These are phyloP conservation scores for Xenotilapia leptura DNA, from an alignment of 2,113 vertebrate genomes.

Conservation along the genomic window DNA sequence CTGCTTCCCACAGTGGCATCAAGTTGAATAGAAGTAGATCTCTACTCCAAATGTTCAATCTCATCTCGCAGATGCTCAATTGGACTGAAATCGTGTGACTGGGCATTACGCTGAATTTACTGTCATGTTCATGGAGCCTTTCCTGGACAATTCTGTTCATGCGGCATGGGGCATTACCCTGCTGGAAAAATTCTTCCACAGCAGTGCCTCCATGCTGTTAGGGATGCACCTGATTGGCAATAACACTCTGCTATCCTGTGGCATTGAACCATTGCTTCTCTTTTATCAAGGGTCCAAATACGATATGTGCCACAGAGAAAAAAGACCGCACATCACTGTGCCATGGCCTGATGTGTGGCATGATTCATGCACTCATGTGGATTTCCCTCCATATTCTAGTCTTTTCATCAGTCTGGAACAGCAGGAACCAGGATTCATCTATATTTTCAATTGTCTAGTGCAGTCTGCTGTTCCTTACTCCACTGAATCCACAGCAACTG, in stretches of 20 bases:
- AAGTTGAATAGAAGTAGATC: constrained; percentile 34
- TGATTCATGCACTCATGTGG: constrained; percentile 36
- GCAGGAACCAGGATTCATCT: constrained; percentile 10
- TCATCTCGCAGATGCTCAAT: constrained; percentile 42
- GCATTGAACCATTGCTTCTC: constrained; percentile 24
- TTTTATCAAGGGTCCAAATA: constrained; percentile 25
- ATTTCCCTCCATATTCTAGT: constrained; percentile 6
- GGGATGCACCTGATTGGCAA: constrained; percentile 40
- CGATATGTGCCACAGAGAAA: constrained; percentile 6
- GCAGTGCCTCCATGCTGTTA: constrained; percentile 17
- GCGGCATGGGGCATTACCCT: constrained; percentile 29
- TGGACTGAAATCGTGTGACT: constrained; percentile 45
- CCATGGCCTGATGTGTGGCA: constrained; percentile 17
- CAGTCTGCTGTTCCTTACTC: background rate
- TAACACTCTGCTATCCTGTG: constrained; percentile 11
- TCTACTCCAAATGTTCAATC: constrained; percentile 29
- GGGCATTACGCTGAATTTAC: constrained; percentile 36
- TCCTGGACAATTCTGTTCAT: constrained; percentile 25
- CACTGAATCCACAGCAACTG: background rate
- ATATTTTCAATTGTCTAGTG: constrained; percentile 6
- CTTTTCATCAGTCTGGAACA: constrained; percentile 37
- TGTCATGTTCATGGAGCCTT: constrained; percentile 31
- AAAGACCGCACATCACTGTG: background rate
- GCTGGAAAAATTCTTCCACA: constrained; percentile 8
- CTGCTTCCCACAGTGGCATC: constrained; percentile 21